Evolutionary conservation across 2,888 invertebrate species (phyloP).

Genomic region (Pelosia muscerda): DNA sequence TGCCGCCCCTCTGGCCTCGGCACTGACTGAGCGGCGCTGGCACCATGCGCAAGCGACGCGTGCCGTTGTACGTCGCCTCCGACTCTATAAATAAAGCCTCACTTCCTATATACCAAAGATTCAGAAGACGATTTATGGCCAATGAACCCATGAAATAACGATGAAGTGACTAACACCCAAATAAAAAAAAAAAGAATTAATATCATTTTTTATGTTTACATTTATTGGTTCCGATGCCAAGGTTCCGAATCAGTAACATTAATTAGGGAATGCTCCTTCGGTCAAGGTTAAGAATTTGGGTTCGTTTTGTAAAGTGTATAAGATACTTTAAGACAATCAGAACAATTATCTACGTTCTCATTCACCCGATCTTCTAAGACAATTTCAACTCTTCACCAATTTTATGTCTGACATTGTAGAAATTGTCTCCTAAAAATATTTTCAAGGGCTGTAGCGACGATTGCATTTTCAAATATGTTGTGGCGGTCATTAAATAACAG

Average conservation of each 20-base stretch:
- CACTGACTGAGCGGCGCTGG: conserved; percentile 49
- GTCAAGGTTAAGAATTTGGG: conserved; percentile 15
- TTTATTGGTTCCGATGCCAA: conserved; percentile 63
- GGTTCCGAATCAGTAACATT: conserved; percentile 51
- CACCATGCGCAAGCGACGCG: conserved; percentile 59
- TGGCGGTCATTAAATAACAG: conserved; percentile 29
- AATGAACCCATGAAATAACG: conserved; percentile 81
- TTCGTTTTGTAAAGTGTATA: conserved; percentile 6
- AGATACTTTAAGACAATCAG: too few relatives aligned
- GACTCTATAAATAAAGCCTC: conserved; percentile 81
- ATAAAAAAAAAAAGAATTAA: conserved; percentile 35
- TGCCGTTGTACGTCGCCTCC: conserved; percentile 48
- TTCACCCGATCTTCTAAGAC: neutral
- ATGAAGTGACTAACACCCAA: conserved; percentile 65
- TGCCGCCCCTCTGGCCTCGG: conserved; percentile 58
- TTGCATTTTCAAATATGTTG: conserved; percentile 40
- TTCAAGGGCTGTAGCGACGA: neutral
- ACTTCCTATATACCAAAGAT: conserved; percentile 80
- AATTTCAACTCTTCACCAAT: too few relatives aligned
- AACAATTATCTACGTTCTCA: neutral
- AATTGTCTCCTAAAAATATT: neutral
- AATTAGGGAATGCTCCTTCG: conserved; percentile 24
- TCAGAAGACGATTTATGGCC: conserved; percentile 82
- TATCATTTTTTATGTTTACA: conserved; percentile 36
- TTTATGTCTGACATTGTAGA: neutral